Evolutionary conservation across 2,797 vertebrate genomes (phyloP).

Genomic region (Sternarchorhynchus goeldii): DNA sequence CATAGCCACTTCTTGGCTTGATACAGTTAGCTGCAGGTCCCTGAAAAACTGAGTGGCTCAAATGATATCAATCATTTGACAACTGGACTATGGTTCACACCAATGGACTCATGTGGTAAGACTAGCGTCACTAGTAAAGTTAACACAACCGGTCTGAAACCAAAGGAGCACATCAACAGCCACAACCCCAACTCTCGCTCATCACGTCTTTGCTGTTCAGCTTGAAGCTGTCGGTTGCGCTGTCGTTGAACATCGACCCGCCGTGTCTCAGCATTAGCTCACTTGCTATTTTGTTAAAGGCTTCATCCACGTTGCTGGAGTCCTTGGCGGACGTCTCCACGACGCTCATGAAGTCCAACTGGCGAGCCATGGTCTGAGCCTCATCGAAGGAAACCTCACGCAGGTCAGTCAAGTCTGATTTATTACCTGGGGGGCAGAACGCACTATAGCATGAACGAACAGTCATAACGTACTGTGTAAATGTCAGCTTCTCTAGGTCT

Average conservation of each 20-base stretch:
- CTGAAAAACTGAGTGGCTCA: constrained; percentile 12
- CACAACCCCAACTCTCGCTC: constrained; percentile 79
- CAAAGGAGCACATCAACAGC: constrained; percentile 73
- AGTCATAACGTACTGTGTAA: too few relatives aligned
- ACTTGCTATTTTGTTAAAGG: constrained; percentile 81
- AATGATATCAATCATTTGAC: background rate
- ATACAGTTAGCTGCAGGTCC: background rate
- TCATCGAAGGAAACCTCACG: constrained; percentile 80
- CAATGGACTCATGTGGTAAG: background rate
- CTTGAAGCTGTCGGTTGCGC: constrained; percentile 80
- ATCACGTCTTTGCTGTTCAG: constrained; percentile 83
- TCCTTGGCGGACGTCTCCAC: constrained; percentile 87
- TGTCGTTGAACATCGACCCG: constrained; percentile 82
- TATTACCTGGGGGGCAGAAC: constrained; percentile 76
- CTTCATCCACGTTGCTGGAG: constrained; percentile 85
- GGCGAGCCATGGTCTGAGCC: constrained; percentile 78
- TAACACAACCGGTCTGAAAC: background rate
- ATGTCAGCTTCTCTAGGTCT: too few relatives aligned
- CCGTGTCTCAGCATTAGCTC: constrained; percentile 85
- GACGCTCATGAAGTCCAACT: constrained; percentile 79
- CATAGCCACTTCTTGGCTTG: background rate
- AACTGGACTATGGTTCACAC: constrained; percentile 6
- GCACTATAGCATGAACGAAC: background rate
- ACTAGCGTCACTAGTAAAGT: constrained; percentile 3
- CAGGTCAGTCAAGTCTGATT: constrained; percentile 79